Evolutionary conservation across 2,888 invertebrate genomes (phyloP).

Genomic region (Ichneumoninae sp.): DNA sequence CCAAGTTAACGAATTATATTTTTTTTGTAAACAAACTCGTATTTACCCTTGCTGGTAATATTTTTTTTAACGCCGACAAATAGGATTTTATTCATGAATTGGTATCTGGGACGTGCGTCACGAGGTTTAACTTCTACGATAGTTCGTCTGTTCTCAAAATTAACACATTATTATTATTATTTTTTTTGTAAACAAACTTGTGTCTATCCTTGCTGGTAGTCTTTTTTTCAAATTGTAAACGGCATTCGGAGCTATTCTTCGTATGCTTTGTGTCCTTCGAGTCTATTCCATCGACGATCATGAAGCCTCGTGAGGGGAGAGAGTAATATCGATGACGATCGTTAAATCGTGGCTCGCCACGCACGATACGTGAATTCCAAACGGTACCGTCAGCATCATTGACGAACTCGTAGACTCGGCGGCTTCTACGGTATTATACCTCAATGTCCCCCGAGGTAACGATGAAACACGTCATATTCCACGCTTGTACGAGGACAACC

Average conservation of each 20-base stretch:
- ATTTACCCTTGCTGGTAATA: background rate
- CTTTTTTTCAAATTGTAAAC: background rate
- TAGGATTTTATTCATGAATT: no score
- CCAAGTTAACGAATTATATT: no score
- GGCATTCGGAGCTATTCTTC: background rate
- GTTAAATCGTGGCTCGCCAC: conserved; percentile 22
- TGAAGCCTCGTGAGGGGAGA: background rate
- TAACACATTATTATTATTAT: background rate
- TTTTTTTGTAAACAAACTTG: background rate
- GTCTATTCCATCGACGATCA: background rate
- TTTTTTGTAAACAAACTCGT: background rate
- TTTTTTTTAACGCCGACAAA: no score
- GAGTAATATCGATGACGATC: conserved; percentile 49
- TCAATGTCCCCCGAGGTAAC: conserved; percentile 21
- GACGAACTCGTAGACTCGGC: conserved; percentile 11
- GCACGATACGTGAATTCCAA: conserved; percentile 55
- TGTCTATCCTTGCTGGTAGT: background rate
- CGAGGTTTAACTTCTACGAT: no score
- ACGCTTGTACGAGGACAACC: conserved; percentile 44
- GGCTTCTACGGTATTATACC: conserved; percentile 29
- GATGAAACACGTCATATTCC: conserved; percentile 38
- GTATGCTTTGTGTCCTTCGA: background rate
- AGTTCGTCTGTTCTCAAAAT: no score
- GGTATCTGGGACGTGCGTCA: no score
- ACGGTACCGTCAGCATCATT: conserved; percentile 50